Base-by-base conservation (phyloP, 2,888 invertebrate genomes). In the Boloria selene region DNA sequence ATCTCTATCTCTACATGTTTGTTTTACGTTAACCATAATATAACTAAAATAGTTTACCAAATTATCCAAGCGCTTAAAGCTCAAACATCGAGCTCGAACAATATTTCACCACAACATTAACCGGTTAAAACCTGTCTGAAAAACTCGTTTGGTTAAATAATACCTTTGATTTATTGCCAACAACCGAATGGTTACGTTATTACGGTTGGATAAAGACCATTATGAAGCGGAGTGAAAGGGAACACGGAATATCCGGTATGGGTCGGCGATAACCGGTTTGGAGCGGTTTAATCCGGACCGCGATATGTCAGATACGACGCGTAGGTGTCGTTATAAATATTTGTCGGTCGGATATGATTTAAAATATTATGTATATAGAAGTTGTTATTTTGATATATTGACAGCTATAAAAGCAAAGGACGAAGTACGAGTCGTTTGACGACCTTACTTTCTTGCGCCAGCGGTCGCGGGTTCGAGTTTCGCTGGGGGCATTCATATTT, bases 281-380 rank as follows among this genome's bases (percentile, higher is more conserved):
- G 73, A 66, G 74, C 74, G 76, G 77, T 75, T 77, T 75, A 76
- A 79, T 77, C 81, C 76, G 74, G 73, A 63, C 72, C 71, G 74
- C 72, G 75, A 74, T 73, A 69, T 72, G 75, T 75, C 72, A 73
- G 79, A 76, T 81, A 78, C 22, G 31, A 26, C 42, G 45, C 44
- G 22, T 6, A 49, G 16, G 62, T 51, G 18, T n/a, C n/a, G 44
- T 44, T 51, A 51, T 64, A 56, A 56, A 58, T 64, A 64, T 58
- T 50, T 16, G 50, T 26, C 45, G 2, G 13, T 38, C 10, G 22
- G 44, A 42, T 22, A 31, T 42, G 50, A 22, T 64, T 47, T 58
- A 53, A 58, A n/a, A 49, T 49, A 17, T 47, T n/a, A 49, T 16
- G 13, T 26, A 10, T 38, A 38, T 38, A 38, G 31, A 38, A 38